phyloP scores from a whole-genome alignment of 1,140 invertebrate genomes.

The Copidosoma floridanum region DNA sequence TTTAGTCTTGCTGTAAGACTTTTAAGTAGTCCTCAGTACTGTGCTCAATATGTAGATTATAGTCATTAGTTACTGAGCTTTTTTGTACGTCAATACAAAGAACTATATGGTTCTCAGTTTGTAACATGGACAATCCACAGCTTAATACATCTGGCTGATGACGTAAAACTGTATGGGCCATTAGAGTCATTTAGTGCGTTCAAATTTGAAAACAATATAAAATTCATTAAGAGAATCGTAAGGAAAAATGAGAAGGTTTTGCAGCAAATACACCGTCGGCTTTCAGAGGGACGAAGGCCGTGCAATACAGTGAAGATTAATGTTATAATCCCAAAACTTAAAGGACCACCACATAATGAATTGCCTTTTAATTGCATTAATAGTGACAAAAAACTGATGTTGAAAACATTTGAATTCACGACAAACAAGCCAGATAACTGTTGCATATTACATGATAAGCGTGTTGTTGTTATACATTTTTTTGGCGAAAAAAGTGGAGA shows the following conservation, averaged over 20 bases:
- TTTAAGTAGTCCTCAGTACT: constrained; percentile 18
- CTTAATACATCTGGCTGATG: constrained; percentile 22
- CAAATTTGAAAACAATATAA: constrained; percentile 27
- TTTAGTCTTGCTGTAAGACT: constrained; percentile 29
- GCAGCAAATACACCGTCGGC: constrained; percentile 9
- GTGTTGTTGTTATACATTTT: not conserved
- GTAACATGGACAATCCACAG: constrained; percentile 24
- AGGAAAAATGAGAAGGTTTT: constrained; percentile 13
- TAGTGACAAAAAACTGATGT: not conserved
- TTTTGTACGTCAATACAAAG: constrained; percentile 11
- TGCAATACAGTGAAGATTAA: not conserved
- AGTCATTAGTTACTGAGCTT: constrained; percentile 10
- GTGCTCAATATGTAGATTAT: constrained; percentile 10
- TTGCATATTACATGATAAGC: constrained; percentile 5
- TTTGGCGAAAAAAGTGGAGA: not conserved
- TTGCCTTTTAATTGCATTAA: not conserved
- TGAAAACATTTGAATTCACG: not conserved
- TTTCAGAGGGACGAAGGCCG: not conserved
- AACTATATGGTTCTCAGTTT: constrained; percentile 16
- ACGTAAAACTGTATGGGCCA: constrained; percentile 15
- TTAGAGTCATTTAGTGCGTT: constrained; percentile 25
- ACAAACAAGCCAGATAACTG: not conserved
- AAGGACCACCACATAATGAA: not conserved
- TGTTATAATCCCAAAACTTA: not conserved
- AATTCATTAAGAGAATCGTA: constrained; percentile 20